phyloP scores from a whole-genome alignment of 2,888 invertebrate species.

The Lordiphosa fenestrarum region DNA sequence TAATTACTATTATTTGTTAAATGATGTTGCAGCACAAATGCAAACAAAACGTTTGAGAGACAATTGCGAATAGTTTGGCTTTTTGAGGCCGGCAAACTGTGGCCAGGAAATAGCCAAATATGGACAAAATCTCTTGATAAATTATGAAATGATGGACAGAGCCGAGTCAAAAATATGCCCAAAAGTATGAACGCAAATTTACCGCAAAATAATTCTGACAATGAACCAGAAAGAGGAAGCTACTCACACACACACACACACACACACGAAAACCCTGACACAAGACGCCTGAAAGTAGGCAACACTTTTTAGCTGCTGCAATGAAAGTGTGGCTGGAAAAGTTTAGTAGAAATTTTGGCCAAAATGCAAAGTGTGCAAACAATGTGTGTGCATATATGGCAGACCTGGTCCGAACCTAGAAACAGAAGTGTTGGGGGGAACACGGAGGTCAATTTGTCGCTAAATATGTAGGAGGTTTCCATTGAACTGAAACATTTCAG shows the following conservation, averaged over 20 bases:
- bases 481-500: conserved; percentile 8
- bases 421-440: conserved; percentile 27
- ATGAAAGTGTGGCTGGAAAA: conserved; percentile 68
- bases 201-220: conserved; percentile 75
- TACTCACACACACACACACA: conserved; percentile 4
- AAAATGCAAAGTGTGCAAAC: conserved; percentile 75
- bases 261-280: conserved; percentile 1
- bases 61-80: too few relatives aligned
- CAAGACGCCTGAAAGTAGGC: conserved; percentile 55
- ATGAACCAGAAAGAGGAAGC: conserved; percentile 51
- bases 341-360: conserved; percentile 65
- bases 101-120: conserved; percentile 15
- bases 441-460: conserved; percentile 15
- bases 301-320: conserved; percentile 65
- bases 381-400: conserved; percentile 46
- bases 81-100: conserved; percentile 4
- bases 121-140: conserved; percentile 12
- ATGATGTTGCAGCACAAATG: too few relatives aligned
- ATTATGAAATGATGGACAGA: conserved; percentile 21
- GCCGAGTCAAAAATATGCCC: conserved; percentile 36
- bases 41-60: too few relatives aligned
- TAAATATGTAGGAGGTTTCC: background rate
- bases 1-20: too few relatives aligned
- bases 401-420: conserved; percentile 28
- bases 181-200: conserved; percentile 70